These are phyloP conservation scores for Simalia tracyae DNA, from an alignment of 2,797 vertebrate species.

Conservation along the genomic window DNA sequence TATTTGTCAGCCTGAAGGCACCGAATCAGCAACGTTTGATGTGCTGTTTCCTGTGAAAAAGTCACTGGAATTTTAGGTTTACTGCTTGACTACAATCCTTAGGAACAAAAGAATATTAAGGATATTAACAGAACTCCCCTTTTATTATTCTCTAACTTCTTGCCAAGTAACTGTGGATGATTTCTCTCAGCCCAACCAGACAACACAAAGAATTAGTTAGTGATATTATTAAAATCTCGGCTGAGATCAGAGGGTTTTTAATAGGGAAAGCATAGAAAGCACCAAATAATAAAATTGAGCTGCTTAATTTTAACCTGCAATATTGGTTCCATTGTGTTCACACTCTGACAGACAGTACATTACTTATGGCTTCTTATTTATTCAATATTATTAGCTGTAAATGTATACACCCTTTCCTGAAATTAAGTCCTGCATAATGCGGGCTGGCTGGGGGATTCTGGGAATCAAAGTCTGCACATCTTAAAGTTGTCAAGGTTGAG, in stretches of 20 bases:
- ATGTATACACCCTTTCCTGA: background rate
- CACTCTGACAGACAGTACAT: constrained; percentile 33
- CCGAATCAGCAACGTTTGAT: constrained; percentile 14
- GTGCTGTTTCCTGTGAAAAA: background rate
- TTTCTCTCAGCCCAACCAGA: constrained; percentile 58
- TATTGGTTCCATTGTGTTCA: constrained; percentile 20
- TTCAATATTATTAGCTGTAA: background rate
- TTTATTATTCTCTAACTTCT: constrained; percentile 52
- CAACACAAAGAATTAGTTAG: constrained; percentile 65
- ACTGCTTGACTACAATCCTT: background rate
- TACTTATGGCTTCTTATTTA: background rate
- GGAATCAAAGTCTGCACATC: too few species aligned
- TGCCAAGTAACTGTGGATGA: constrained; percentile 39
- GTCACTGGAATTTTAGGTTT: background rate
- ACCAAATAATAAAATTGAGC: constrained; percentile 46
- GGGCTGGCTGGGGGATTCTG: too few species aligned
- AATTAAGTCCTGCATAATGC: background rate
- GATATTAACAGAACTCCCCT: constrained; percentile 31
- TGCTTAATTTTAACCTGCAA: constrained; percentile 52
- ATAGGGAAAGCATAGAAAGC: constrained; percentile 41
- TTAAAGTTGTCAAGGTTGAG: too few species aligned
- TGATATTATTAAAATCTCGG: constrained; percentile 60
- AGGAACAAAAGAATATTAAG: constrained; percentile 15
- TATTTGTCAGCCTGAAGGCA: constrained; percentile 26
- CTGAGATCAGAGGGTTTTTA: constrained; percentile 50